Evolutionary conservation across 2,888 invertebrate species (phyloP), one percentile per base, ranked within the genome.

Genomic region (Drosophila nr. perissopoda): DNA sequence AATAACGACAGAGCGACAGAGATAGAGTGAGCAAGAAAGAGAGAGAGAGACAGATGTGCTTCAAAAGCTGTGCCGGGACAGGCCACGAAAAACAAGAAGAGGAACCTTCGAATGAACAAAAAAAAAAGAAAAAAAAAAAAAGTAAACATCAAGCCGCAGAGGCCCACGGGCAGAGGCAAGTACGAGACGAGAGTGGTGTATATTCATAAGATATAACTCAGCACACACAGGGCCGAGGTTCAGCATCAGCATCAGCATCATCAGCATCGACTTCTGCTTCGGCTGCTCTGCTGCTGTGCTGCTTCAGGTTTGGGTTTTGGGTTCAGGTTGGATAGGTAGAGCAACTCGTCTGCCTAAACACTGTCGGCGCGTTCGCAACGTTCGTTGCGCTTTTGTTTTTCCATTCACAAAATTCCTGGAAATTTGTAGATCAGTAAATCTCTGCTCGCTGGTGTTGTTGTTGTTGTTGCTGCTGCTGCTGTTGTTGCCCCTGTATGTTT

Each of bases 381-480:
- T 62, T 80, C 73, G 84, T 75, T 83, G 83, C 87, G 89, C 87
- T 87, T 87, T 90, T 88, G 90, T 90, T 89, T 87, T 85, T 80
- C 89, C 87, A 90, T 87, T 87, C 90, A 87, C 86, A 73, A 76
- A 89, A 82, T 89, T 89, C 89, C 73, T 54, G 87, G 89, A 89
- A 89, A 87, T 87, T 87, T 90, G 82, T 82, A 84, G 89, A 90
- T 89, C 89, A 86, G 80, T 90, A 88, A 89, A 89, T 90, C 87
- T 90, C 73, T 21, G 72, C 58, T 54, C 54, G 48, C 13, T 45
- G 21, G 4, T 45, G 45, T 7, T 21, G 21, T 45, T 58, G 69
- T 56, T 62, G 59, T 40, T 82, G 57, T 21, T 70, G 57, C 40
- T 36, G 56, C 8, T 69, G 59, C 18, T 62, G 60, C 29, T 58